Percentiles rank a stretch among this genome's conserved stretches.
Conservation (phyloP, 2,113 vertebrate species). For the Platichthys stellatus region DNA sequence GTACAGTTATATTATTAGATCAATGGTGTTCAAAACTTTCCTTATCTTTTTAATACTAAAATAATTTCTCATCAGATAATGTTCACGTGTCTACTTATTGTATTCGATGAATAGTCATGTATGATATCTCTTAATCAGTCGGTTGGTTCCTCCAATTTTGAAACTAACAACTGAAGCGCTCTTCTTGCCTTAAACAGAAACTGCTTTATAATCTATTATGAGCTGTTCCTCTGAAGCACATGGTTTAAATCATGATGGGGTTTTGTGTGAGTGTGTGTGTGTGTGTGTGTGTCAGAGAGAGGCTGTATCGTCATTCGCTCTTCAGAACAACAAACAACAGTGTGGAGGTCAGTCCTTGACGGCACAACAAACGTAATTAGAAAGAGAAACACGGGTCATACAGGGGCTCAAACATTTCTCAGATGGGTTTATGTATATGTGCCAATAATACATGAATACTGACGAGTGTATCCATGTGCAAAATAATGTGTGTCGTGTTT, state of each 20-base stretch:
- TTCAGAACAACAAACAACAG: slow-evolving; percentile 5
- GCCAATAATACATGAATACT: background rate
- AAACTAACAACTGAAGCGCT: background rate
- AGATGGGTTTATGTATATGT: background rate
- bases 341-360: slow-evolving; percentile 24
- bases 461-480: background rate
- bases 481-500: background rate
- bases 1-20: no score
- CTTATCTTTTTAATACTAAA: no score
- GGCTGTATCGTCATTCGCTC: background rate
- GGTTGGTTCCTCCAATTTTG: background rate
- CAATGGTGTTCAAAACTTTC: no score
- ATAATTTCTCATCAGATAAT: no score
- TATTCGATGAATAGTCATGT: no score
- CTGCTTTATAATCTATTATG: background rate
- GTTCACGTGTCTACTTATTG: no score
- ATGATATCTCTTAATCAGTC: background rate
- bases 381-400: slow-evolving; percentile 10
- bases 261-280: background rate
- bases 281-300: background rate
- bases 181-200: background rate
- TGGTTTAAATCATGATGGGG: slow-evolving; percentile 17
- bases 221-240: slow-evolving; percentile 2
- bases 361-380: slow-evolving; percentile 2
- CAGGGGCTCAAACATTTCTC: no score